Evolutionary conservation across 1,140 invertebrate species (phyloP).

Genomic region (Drosophila watanabei): DNA sequence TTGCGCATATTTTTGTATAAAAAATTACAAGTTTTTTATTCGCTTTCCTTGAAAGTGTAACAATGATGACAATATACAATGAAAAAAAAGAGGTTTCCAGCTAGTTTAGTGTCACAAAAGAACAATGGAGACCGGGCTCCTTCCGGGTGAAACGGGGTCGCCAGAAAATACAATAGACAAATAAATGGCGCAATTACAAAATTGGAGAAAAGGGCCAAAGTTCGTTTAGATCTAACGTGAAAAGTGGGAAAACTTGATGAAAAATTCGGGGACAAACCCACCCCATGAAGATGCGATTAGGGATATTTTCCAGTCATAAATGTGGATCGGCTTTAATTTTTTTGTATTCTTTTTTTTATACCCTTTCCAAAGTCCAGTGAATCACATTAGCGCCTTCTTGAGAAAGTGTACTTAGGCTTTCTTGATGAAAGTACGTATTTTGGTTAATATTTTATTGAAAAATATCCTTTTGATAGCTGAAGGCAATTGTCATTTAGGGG

Average conservation of each 20-base stretch:
- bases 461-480: conserved; percentile 43
- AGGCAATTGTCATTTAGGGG: conserved; percentile 43
- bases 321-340: conserved; percentile 3
- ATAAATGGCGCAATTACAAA: conserved; percentile 55
- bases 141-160: conserved; percentile 36
- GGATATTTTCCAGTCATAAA: conserved; percentile 36
- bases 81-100: conserved; percentile 23
- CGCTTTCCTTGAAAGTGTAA: conserved; percentile 20
- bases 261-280: conserved; percentile 28
- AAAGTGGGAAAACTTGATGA: conserved; percentile 47
- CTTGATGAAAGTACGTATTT: conserved; percentile 22
- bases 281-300: conserved; percentile 36
- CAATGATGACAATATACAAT: conserved; percentile 41
- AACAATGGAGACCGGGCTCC: conserved; percentile 21
- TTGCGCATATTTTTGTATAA: conserved; percentile 18
- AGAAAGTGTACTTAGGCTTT: conserved; percentile 5
- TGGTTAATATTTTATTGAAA: conserved; percentile 47
- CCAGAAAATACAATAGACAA: conserved; percentile 37
- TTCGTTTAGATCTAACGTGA: conserved; percentile 50
- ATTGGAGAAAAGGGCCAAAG: conserved; percentile 51
- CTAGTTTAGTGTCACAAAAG: conserved; percentile 43
- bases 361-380: conserved; percentile 20
- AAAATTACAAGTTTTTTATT: conserved; percentile 12
- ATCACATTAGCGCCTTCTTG: conserved; percentile 13
- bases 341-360: conserved; percentile 7